Percentiles rank a stretch among this genome's conserved stretches.
These are phyloP conservation scores for Orchestes rusci DNA, from an alignment of 2,888 invertebrate genomes.

Conservation along the genomic window DNA sequence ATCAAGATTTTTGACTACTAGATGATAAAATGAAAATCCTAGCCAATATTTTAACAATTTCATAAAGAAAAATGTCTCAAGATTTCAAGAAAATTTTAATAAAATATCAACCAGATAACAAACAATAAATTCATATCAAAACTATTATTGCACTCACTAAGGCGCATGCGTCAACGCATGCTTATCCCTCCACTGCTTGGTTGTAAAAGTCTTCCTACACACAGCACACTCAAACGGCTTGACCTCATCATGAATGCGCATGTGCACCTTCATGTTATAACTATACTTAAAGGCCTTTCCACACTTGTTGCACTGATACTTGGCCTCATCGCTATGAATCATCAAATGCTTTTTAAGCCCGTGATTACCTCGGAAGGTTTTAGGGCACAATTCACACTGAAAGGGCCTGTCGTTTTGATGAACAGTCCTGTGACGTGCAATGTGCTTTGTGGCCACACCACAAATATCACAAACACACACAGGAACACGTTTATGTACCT, in stretches of 20 bases:
- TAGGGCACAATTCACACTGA: conserved; percentile 25
- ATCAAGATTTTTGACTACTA: no score
- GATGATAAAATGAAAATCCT: no score
- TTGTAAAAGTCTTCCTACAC: conserved; percentile 50
- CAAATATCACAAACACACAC: conserved; percentile 17
- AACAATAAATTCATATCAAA: conserved; percentile 14
- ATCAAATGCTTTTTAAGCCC: conserved; percentile 21
- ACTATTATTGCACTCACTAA: no score
- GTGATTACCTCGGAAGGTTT: conserved; percentile 17
- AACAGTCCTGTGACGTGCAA: conserved; percentile 15
- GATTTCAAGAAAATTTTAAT: neutral
- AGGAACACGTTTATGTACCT: conserved; percentile 14
- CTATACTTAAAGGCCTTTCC: conserved; percentile 19
- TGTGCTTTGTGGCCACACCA: conserved; percentile 18
- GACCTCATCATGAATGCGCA: conserved; percentile 49
- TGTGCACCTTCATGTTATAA: conserved; percentile 38
- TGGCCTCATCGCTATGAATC: conserved; percentile 27
- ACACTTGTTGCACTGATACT: conserved; percentile 34
- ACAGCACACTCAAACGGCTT: conserved; percentile 37
- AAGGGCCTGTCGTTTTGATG: conserved; percentile 13
- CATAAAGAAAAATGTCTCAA: neutral
- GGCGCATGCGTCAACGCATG: conserved; percentile 17
- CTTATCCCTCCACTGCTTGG: conserved; percentile 24
- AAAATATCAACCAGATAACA: neutral
- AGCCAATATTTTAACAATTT: no score